Evolutionary conservation across 2,888 invertebrate species (phyloP).

Genomic region (Xestia sexstrigata): DNA sequence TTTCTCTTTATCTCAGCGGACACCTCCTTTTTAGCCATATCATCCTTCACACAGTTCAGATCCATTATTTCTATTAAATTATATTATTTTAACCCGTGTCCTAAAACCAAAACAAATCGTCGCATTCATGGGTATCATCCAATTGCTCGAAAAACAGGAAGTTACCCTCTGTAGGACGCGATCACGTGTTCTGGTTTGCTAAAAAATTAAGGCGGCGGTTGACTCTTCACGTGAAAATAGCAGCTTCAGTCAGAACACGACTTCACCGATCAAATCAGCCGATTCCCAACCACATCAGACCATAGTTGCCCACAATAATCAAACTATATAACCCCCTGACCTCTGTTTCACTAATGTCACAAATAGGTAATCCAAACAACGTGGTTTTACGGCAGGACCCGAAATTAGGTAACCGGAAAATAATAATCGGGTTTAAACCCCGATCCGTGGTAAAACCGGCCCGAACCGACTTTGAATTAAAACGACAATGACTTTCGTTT

Average conservation of each 20-base stretch:
- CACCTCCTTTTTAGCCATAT: too few species aligned
- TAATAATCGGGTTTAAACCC: slow-evolving; percentile 64
- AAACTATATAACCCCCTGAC: slow-evolving; percentile 43
- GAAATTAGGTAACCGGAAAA: slow-evolving; percentile 65
- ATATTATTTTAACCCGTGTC: neutral
- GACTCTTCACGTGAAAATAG: neutral
- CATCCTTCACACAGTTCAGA: too few species aligned
- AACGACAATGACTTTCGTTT: slow-evolving; percentile 52
- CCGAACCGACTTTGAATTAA: slow-evolving; percentile 48
- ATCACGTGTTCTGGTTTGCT: neutral
- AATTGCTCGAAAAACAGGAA: neutral
- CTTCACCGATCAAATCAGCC: neutral
- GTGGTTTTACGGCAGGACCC: slow-evolving; percentile 53
- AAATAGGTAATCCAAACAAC: slow-evolving; percentile 60
- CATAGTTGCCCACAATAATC: slow-evolving; percentile 9
- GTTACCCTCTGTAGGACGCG: neutral
- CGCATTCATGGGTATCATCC: neutral
- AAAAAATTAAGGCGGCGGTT: neutral
- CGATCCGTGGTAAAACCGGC: slow-evolving; percentile 49
- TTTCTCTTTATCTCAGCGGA: too few species aligned
- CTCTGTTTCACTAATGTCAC: slow-evolving; percentile 42
- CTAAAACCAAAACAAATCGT: neutral
- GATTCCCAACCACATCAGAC: neutral
- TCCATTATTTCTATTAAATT: neutral
- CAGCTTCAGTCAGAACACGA: neutral